These are phyloP conservation scores for Pterobdella sp. DNA, from an alignment of 2,888 invertebrate genomes.

Conservation along the genomic window DNA sequence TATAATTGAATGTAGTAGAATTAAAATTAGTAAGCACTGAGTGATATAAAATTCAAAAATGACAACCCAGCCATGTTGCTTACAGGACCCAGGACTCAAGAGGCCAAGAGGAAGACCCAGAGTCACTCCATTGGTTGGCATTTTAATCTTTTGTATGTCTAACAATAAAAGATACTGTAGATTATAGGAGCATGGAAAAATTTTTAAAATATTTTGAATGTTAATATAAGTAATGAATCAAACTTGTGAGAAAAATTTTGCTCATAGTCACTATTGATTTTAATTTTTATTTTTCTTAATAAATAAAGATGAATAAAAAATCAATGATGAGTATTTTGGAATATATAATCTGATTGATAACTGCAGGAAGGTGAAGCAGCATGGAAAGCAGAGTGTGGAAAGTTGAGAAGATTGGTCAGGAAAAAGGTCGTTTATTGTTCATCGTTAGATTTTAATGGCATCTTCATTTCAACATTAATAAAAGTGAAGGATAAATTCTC, in stretches of 20 bases:
- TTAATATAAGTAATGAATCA: too few relatives aligned
- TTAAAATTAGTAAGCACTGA: too few relatives aligned
- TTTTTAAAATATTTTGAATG: too few relatives aligned
- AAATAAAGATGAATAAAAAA: neutral
- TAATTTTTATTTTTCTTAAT: neutral
- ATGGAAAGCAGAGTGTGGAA: constrained; percentile 27
- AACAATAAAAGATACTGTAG: too few relatives aligned
- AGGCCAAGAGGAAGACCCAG: constrained; percentile 30
- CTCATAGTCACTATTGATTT: too few relatives aligned
- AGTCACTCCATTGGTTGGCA: constrained; percentile 27
- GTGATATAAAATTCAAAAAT: too few relatives aligned
- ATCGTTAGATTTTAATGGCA: too few relatives aligned
- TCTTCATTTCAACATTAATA: neutral
- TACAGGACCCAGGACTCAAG: constrained; percentile 27
- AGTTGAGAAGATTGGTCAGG: constrained; percentile 24
- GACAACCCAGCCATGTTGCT: too few relatives aligned
- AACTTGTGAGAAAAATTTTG: too few relatives aligned
- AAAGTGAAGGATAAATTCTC: neutral
- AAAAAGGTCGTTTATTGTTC: constrained; percentile 21
- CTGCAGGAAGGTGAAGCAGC: constrained; percentile 24
- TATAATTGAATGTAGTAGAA: too few relatives aligned
- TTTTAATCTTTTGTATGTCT: too few relatives aligned
- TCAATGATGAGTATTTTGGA: neutral
- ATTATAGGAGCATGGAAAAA: too few relatives aligned
- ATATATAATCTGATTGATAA: neutral